Evolutionary conservation across 2,797 vertebrate genomes (phyloP), one percentile per base, ranked within the genome.

Genomic region (Oryzias dopingdopingensis): DNA sequence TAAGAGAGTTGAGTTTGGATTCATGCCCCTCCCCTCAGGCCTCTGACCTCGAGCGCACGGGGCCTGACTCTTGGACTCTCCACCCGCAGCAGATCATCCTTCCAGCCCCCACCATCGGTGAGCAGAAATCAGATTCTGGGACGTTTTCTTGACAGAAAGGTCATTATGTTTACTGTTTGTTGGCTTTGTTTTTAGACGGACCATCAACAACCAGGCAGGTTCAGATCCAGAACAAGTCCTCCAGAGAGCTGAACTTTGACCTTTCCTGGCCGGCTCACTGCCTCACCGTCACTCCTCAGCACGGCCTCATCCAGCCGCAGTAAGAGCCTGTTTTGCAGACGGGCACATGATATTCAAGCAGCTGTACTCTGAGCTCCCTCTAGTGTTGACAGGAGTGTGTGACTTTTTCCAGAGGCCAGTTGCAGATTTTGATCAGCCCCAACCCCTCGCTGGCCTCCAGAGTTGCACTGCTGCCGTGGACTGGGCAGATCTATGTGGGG

Each of bases 201-300:
- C 62, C 72, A 3, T 72, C 93, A 4, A 82, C 87, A 74, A 93
- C 93, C 26, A 88, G 76, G 53, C 87, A 87, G n/a, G 86, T 95
- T 62, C 88, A 92, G 69, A 91, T 99, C 60, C 56, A 83, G 56
- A 99, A 97, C 86, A 87, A 82, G 24, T 93, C 92, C 6, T 73
- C 64, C 13, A 91, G 83, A 62, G 79, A 79, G n/a, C 74, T 99
- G 84, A 88, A 80, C 52, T 99, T 97, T 90, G 96, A 99, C 54
- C 83, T 99, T 46, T 96, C 94, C 0, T 99, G 97, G 97, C 96
- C 97, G 1, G 95, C 95, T 55, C 96, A 97, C 77, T 98, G 95
- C 74, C 93, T 99, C 56, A 98, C 94, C 15, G 85, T 99, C 80
- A 98, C 95, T 6, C 97, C 97, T 32, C 96, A 98, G 53, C 94